Conservation (phyloP, 2,113 vertebrate genomes). For the Athene cunicularia region DNA sequence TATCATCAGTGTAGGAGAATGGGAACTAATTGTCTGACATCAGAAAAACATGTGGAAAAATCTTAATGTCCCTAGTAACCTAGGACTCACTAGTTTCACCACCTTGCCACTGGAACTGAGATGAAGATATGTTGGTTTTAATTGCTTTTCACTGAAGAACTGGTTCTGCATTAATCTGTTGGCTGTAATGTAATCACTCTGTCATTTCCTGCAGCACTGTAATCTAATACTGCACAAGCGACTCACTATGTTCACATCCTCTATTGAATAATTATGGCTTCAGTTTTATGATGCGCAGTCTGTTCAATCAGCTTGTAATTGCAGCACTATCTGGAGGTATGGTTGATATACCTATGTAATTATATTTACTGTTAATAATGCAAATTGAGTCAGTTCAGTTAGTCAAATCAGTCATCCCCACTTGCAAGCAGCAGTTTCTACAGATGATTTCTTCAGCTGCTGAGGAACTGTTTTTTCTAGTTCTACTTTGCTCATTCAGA, state of each 20-base stretch:
- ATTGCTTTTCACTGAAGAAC: not conserved
- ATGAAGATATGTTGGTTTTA: not conserved
- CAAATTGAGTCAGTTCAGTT: constrained; percentile 44
- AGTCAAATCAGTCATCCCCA: not conserved
- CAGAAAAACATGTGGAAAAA: not conserved
- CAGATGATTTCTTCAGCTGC: not conserved
- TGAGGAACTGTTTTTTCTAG: not conserved
- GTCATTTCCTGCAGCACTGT: constrained; percentile 29
- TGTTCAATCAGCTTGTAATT: constrained; percentile 47
- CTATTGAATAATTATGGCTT: constrained; percentile 21
- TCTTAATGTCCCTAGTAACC: not conserved
- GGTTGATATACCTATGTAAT: constrained; percentile 36
- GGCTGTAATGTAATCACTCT: not conserved
- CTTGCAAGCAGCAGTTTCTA: not conserved
- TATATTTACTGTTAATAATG: constrained; percentile 59
- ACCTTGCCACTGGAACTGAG: not conserved
- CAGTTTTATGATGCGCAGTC: not conserved
- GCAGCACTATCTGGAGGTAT: constrained; percentile 25
- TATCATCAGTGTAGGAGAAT: not conserved
- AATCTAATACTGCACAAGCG: constrained; percentile 1
- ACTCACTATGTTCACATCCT: constrained; percentile 13
- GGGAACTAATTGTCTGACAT: not conserved
- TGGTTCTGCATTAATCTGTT: not conserved
- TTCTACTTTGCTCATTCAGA: not conserved
- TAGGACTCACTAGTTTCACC: not conserved